phyloP scores from a whole-genome alignment of 2,797 vertebrate genomes.

The Anableps anableps region DNA sequence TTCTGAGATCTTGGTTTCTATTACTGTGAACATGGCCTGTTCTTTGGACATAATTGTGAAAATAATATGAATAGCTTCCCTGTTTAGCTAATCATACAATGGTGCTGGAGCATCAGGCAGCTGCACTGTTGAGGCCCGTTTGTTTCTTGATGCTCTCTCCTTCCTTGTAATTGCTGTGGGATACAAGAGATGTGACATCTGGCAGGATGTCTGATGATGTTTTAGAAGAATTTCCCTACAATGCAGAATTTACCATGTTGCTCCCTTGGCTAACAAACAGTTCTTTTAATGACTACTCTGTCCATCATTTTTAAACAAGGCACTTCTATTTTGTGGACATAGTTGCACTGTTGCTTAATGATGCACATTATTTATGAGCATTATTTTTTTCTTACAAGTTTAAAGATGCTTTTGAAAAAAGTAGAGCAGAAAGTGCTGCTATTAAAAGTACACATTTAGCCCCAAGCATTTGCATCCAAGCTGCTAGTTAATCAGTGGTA shows the following conservation, averaged over 20 bases:
- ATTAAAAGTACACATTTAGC: neutral
- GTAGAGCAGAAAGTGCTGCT: neutral
- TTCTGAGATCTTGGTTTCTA: neutral
- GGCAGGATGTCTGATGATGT: neutral
- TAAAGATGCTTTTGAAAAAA: neutral
- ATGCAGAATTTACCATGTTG: neutral
- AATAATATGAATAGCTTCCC: neutral
- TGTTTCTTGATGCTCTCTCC: neutral
- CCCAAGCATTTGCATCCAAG: neutral
- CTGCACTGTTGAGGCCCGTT: neutral
- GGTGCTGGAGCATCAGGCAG: neutral
- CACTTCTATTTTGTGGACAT: neutral
- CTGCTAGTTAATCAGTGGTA: neutral
- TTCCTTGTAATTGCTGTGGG: neutral
- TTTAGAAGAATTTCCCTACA: neutral
- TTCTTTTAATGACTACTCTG: neutral
- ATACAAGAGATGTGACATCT: neutral
- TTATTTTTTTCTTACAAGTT: neutral
- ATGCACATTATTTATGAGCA: neutral
- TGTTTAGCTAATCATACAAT: neutral
- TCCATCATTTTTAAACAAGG: neutral
- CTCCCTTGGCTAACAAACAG: too few relatives aligned
- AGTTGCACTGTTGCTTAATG: neutral
- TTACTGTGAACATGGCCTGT: neutral
- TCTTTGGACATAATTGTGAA: neutral